Conservation (phyloP, 2,113 vertebrate genomes). For the Gymnocephalus cernua region DNA sequence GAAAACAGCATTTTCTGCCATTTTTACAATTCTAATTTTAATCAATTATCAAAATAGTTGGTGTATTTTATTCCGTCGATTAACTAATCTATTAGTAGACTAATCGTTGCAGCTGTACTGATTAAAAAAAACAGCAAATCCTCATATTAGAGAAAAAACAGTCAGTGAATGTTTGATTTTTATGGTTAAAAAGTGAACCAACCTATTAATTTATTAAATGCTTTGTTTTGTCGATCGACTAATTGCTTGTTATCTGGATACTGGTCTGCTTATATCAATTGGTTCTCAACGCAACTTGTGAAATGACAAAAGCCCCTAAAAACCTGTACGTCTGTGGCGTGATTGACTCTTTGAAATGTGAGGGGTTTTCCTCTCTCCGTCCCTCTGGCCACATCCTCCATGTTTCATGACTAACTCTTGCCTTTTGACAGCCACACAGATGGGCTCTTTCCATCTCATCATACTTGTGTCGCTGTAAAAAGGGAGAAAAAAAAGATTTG, state of each 20-base stretch:
- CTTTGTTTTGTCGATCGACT: background rate
- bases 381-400: slow-evolving; percentile 4
- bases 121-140: background rate
- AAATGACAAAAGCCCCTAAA: background rate
- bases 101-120: too few species aligned
- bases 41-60: too few species aligned
- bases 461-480: background rate
- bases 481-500: background rate
- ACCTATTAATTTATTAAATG: background rate
- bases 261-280: background rate
- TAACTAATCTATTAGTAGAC: too few species aligned
- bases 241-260: background rate
- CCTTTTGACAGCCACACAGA: slow-evolving; percentile 24
- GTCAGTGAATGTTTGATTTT: background rate
- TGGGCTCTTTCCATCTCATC: background rate
- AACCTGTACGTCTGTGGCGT: background rate
- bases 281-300: background rate
- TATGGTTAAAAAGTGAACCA: background rate
- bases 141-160: background rate
- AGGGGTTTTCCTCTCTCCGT: slow-evolving; percentile 4
- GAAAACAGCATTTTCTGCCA: too few species aligned
- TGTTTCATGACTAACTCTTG: slow-evolving; percentile 33
- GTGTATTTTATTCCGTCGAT: too few species aligned
- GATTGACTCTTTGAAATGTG: background rate
- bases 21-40: too few species aligned